Base-by-base conservation (phyloP, 2,113 vertebrate species). In the Antechinus flavipes region DNA sequence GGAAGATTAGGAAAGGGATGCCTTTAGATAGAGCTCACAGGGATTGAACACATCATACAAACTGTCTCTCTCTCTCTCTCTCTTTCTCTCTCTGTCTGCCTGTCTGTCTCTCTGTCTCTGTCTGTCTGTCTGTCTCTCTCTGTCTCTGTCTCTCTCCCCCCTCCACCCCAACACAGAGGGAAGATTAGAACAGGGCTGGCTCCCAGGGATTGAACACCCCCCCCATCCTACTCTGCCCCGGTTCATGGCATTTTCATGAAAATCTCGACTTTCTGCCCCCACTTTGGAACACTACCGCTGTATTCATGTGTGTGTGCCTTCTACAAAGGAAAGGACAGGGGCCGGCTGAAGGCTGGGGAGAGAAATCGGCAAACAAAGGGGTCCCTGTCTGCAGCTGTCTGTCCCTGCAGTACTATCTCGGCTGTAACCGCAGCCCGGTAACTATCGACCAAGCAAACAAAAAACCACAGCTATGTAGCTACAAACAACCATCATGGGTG, bases 401-500 rank as follows among this genome's bases (percentile, higher is more conserved):
- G 24, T 52, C 49, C 90, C 90, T 26, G 90, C 2, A 90, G 90
- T 30, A 30, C 46, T 90, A 90, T 90, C 90, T 90, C 90, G 52
- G 90, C 90, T 27, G 47, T 24, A 90, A 30, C 90, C 90, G 50
- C 47, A 27, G 90, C 90, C 47, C 24, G 46, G 90, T 47, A 90
- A 90, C 90, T 90, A 90, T 90, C 90, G 50, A 90, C 46, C 90
- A 90, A 50, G 46, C 23, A 90, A 90, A 90, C 90, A 90, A 90
- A 52, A 90, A 90, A 90, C 90, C 90, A 90, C 90, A 90, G 90
- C 47, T 90, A 90, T 90, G 90, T 50, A 50, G 90, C 90, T 90
- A 30, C 90, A 90, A 90, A 90, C 90, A 90, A 50, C 49, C 25
- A 50, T 90, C 46, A 90, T 90, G 49, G 35, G 90, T 90, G 90